phyloP scores from a whole-genome alignment of 1,140 invertebrate species.

The Sycophaga agraensis region DNA sequence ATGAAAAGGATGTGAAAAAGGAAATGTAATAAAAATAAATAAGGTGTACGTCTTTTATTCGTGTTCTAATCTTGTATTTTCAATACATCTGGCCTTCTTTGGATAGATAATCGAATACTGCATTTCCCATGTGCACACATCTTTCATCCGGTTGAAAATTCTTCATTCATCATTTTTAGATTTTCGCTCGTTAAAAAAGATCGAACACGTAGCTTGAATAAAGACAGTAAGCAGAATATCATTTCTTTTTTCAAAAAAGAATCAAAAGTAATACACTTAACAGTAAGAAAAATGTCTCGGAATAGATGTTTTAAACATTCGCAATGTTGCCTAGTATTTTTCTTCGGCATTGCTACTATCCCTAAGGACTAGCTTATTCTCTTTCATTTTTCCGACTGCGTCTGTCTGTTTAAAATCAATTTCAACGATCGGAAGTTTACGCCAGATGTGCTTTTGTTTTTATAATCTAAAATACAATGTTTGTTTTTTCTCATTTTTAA shows the following conservation, averaged over 20 bases:
- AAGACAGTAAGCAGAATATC: slow-evolving; percentile 17
- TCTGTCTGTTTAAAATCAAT: slow-evolving; percentile 7
- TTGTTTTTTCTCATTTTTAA: slow-evolving; percentile 12
- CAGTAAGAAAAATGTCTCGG: background rate
- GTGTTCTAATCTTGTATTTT: slow-evolving; percentile 45
- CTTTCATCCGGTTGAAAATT: slow-evolving; percentile 1
- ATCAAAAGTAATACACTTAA: background rate
- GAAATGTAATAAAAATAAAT: slow-evolving; percentile 5
- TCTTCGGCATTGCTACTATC: background rate
- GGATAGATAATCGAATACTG: slow-evolving; percentile 36
- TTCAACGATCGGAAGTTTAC: background rate
- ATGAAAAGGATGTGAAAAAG: background rate
- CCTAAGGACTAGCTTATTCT: background rate
- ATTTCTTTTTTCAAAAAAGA: background rate
- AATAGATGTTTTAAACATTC: slow-evolving; percentile 8
- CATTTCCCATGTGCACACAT: slow-evolving; percentile 5
- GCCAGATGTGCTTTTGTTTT: slow-evolving; percentile 6
- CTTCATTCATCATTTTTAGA: background rate
- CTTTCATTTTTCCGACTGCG: background rate
- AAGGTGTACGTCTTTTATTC: slow-evolving; percentile 50
- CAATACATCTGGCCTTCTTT: slow-evolving; percentile 42
- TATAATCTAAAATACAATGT: slow-evolving; percentile 21
- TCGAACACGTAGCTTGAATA: slow-evolving; percentile 22
- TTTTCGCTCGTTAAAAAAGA: slow-evolving; percentile 23
- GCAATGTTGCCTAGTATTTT: background rate